A percentile compares a stretch with the other conserved stretches of the same genome.
phyloP scores from a whole-genome alignment of 2,888 invertebrate genomes.

The Aquatica leii region DNA sequence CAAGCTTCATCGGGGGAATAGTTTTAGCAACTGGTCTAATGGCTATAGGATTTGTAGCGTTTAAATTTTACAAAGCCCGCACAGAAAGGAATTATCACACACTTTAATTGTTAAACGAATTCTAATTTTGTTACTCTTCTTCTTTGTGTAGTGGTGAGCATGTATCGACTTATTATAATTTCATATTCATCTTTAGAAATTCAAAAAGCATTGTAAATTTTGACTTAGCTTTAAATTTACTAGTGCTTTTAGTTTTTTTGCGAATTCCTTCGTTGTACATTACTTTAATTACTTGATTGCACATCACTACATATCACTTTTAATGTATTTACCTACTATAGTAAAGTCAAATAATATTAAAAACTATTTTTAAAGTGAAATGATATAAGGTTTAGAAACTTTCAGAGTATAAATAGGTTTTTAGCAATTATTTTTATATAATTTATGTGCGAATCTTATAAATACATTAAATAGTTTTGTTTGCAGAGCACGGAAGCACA shows the following conservation, averaged over 20 bases:
- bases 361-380: conserved; percentile 5
- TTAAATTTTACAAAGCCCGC: conserved; percentile 87
- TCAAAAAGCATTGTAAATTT: too few species aligned
- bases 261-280: neutral
- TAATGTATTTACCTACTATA: too few species aligned
- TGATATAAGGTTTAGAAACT: too few species aligned
- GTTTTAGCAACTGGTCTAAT: conserved; percentile 80
- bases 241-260: neutral
- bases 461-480: conserved; percentile 1
- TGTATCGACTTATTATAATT: neutral
- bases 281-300: neutral
- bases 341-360: neutral
- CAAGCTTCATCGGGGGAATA: conserved; percentile 87
- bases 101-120: conserved; percentile 66
- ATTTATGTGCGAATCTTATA: neutral
- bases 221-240: neutral
- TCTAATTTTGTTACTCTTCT: neutral
- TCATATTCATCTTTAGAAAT: too few species aligned
- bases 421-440: conserved; percentile 4
- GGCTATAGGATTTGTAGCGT: conserved; percentile 82
- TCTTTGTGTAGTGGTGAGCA: neutral
- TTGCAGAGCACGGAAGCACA: neutral
- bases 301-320: neutral
- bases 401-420: neutral
- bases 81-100: conserved; percentile 89